Evolutionary conservation across 2,113 vertebrate genomes (phyloP), one percentile per base, ranked within the genome.

Genomic region (Bufo bufo): DNA sequence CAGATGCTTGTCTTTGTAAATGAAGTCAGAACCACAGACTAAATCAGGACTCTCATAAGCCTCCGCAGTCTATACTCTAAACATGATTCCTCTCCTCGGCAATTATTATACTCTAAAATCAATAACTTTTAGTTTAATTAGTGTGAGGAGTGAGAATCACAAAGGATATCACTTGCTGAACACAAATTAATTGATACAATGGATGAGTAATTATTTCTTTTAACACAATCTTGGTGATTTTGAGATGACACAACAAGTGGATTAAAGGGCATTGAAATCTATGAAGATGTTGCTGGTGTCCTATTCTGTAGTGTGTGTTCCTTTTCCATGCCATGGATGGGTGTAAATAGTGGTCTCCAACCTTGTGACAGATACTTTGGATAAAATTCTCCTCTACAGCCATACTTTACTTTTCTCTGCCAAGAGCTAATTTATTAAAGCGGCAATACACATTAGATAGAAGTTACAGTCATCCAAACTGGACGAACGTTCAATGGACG

Each of bases 61-160:
- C 50, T 54, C 23, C 16, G 7, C 72, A 19, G 47, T 8, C 45
- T 49, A 49, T 10, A 20, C 45, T 3, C 45, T 8, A 47, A 75
- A 5, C 72, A 45, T 7, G 47, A 50, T 20, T 50, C 17, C 45
- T 10, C 17, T 75, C 45, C 47, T 50, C 72, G 12, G 72, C 72
- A 19, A 75, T 75, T 75, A 75, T 75, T 75, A 75, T 19, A 75
- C 49, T 17, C 43, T 20, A 75, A 49, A 75, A 75, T 75, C 72
- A 75, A 75, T 75, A 49, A 75, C 72, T 75, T 75, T 75, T 49
- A 75, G 45, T 50, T 47, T 75, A 49, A 75, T 75, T 17, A 75
- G 17, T 75, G 17, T 20, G 72, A 20, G 69, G 13, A 16, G 33
- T 47, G 47, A 6, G 72, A 50, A 75, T 75, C 72, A 20, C 72